Evolutionary conservation across 2,888 invertebrate species (phyloP).

Genomic region (Hypolimnas misippus): DNA sequence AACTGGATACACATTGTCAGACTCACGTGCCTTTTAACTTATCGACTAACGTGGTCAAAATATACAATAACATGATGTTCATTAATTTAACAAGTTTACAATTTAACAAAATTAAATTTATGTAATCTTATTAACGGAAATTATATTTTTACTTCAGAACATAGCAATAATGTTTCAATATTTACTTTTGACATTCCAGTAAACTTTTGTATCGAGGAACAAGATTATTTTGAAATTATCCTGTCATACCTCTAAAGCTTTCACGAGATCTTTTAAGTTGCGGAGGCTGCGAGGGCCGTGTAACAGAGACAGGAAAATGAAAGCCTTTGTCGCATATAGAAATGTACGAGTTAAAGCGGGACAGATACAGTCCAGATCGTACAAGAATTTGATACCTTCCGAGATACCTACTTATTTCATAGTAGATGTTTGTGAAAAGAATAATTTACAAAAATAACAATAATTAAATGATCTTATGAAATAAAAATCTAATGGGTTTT

Average conservation of each 20-base stretch:
- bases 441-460: constrained; percentile 36
- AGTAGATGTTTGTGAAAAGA: constrained; percentile 23
- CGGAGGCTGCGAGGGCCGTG: constrained; percentile 57
- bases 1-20: constrained; percentile 76
- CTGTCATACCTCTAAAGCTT: constrained; percentile 52
- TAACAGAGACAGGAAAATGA: constrained; percentile 54
- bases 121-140: background rate
- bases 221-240: constrained; percentile 21
- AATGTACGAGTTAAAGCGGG: constrained; percentile 54
- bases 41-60: constrained; percentile 42
- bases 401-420: constrained; percentile 27
- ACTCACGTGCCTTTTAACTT: constrained; percentile 75
- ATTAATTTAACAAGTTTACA: background rate
- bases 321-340: constrained; percentile 19
- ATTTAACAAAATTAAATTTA: background rate
- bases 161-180: background rate
- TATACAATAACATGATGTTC: background rate
- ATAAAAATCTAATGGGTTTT: constrained; percentile 15
- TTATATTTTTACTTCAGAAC: background rate
- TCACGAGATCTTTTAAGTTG: constrained; percentile 53
- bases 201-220: constrained; percentile 12
- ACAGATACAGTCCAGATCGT: constrained; percentile 47
- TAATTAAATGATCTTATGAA: constrained; percentile 21
- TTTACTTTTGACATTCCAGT: too few species aligned
- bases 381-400: constrained; percentile 28